Evolutionary conservation across 2,113 vertebrate genomes (phyloP).

Genomic region (Epinephelus fuscoguttatus): DNA sequence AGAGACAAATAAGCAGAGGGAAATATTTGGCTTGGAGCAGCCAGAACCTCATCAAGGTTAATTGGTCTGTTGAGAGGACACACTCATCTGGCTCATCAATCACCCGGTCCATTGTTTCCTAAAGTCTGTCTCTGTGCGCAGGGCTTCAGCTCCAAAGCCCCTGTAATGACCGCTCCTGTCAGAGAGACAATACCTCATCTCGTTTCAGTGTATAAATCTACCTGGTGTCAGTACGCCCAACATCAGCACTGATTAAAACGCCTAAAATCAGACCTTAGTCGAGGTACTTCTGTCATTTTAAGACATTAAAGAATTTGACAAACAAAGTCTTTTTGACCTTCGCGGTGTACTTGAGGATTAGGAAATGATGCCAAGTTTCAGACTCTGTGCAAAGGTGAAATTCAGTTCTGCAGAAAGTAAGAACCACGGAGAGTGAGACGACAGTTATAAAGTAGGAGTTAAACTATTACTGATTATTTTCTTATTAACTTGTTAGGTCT

Average conservation of each 20-base stretch:
- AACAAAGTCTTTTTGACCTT: conserved; percentile 21
- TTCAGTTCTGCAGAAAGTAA: conserved; percentile 8
- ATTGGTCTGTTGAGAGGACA: conserved; percentile 85
- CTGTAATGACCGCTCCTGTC: conserved; percentile 74
- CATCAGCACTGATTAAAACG: conserved; percentile 51
- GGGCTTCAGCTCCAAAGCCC: conserved; percentile 37
- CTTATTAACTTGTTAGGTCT: neutral
- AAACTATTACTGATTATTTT: neutral
- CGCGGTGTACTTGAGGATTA: conserved; percentile 17
- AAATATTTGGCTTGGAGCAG: conserved; percentile 83
- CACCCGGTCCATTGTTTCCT: conserved; percentile 78
- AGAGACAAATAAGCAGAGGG: conserved; percentile 66
- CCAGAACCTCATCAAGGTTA: conserved; percentile 86
- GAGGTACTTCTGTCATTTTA: neutral
- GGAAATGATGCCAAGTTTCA: conserved; percentile 36
- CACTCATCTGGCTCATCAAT: conserved; percentile 81
- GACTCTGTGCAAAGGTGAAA: conserved; percentile 25
- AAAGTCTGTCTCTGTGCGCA: conserved; percentile 52
- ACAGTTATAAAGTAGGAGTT: too few relatives aligned
- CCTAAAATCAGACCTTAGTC: conserved; percentile 7
- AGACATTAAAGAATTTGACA: neutral
- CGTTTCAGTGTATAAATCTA: conserved; percentile 60
- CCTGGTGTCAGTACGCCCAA: conserved; percentile 19
- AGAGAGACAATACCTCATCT: conserved; percentile 64
- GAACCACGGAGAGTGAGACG: neutral